These are phyloP conservation scores for Diplazon laetatorius DNA, from an alignment of 2,888 invertebrate genomes.

Conservation along the genomic window DNA sequence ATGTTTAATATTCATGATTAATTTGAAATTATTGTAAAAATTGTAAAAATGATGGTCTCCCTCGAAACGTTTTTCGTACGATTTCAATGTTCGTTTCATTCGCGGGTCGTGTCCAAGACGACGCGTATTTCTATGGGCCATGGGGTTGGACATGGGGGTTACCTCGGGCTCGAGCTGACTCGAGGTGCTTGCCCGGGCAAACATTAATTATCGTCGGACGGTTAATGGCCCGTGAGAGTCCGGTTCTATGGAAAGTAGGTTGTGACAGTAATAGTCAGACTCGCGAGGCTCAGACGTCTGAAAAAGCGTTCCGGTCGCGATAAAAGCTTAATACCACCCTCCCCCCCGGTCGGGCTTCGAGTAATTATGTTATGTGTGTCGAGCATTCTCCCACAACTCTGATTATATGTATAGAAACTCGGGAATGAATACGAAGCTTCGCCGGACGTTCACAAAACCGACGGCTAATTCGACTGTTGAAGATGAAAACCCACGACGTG, in stretches of 20 bases:
- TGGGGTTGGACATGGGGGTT: background rate
- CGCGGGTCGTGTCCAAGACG: constrained; percentile 16
- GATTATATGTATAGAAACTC: constrained; percentile 11
- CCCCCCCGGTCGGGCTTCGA: constrained; percentile 79
- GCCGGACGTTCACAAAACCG: constrained; percentile 66
- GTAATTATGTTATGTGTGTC: constrained; percentile 78
- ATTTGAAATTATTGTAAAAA: no score
- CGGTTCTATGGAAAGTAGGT: constrained; percentile 14
- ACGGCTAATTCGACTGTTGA: constrained; percentile 74
- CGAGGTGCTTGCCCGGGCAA: constrained; percentile 64
- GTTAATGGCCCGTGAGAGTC: constrained; percentile 69
- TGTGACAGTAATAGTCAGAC: constrained; percentile 6
- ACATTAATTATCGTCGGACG: constrained; percentile 74
- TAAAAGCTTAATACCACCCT: constrained; percentile 79
- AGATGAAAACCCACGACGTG: constrained; percentile 29
- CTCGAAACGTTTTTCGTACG: background rate
- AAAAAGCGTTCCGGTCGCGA: constrained; percentile 59
- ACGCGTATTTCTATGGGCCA: constrained; percentile 14
- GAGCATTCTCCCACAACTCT: constrained; percentile 32
- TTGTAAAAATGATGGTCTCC: background rate
- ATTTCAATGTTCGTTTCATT: constrained; percentile 6
- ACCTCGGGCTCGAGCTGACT: background rate
- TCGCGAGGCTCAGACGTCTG: background rate
- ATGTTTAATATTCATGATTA: no score
- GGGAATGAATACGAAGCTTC: constrained; percentile 24